A percentile compares a stretch with the other conserved stretches of the same genome.
These are phyloP conservation scores for Trichopria drosophilae DNA, from an alignment of 2,888 invertebrate genomes.

Conservation along the genomic window DNA sequence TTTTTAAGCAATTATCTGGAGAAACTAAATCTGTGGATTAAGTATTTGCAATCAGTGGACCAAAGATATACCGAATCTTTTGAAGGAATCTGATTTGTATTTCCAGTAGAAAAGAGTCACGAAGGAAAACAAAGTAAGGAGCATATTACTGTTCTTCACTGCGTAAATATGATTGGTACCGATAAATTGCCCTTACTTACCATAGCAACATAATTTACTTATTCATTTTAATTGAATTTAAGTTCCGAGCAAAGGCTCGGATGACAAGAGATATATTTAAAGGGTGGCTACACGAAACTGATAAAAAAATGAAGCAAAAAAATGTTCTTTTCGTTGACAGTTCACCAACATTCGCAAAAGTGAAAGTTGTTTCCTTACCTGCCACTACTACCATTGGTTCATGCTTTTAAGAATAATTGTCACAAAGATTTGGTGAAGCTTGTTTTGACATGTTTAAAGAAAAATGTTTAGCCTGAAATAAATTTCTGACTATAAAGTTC, in stretches of 20 bases:
- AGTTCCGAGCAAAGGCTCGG: constrained; percentile 51
- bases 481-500: too few relatives aligned
- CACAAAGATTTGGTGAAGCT: too few relatives aligned
- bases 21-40: constrained; percentile 36
- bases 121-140: constrained; percentile 50
- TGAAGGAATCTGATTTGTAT: constrained; percentile 31
- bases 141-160: constrained; percentile 45
- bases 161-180: constrained; percentile 46
- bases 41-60: constrained; percentile 41
- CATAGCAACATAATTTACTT: constrained; percentile 50
- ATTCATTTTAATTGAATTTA: too few relatives aligned
- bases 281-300: too few relatives aligned
- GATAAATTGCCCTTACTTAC: constrained; percentile 46
- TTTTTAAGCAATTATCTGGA: constrained; percentile 31
- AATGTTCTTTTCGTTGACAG: too few relatives aligned
- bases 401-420: too few relatives aligned
- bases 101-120: constrained; percentile 44
- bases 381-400: too few relatives aligned
- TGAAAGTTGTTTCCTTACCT: too few relatives aligned
- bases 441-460: too few relatives aligned
- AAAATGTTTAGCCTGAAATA: too few relatives aligned
- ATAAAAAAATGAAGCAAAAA: too few relatives aligned
- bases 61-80: constrained; percentile 33
- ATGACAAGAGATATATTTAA: constrained; percentile 48
- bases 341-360: too few relatives aligned